Conservation (phyloP, 2,797 vertebrate genomes). For the Smutsia temminckii region DNA sequence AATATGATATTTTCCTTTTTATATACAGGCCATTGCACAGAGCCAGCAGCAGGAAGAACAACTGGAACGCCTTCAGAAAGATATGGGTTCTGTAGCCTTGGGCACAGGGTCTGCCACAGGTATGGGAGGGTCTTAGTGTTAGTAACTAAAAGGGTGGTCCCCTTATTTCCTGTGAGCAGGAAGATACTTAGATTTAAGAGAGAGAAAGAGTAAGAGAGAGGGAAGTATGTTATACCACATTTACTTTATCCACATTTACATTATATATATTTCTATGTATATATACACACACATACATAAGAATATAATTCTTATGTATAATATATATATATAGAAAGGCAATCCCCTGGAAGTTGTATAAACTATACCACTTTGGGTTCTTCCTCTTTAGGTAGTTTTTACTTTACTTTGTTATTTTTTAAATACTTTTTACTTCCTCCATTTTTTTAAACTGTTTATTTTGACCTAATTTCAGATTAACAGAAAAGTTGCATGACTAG, state of each 20-base stretch:
- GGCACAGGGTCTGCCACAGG: constrained; percentile 83
- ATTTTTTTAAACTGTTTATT: background rate
- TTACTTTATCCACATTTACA: background rate
- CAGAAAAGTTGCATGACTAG: background rate
- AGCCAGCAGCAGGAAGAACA: constrained; percentile 91
- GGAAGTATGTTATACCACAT: background rate
- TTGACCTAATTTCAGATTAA: constrained; percentile 8
- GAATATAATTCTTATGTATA: background rate
- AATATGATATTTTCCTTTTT: constrained; percentile 7
- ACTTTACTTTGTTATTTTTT: background rate
- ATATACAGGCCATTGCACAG: constrained; percentile 87
- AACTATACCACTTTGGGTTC: background rate
- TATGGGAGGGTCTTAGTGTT: constrained; percentile 64
- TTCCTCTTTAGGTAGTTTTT: background rate
- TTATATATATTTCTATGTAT: background rate
- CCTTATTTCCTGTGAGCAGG: background rate
- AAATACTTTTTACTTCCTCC: background rate
- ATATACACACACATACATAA: no score
- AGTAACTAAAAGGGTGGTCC: background rate
- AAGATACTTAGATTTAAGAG: background rate
- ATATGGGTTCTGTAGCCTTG: constrained; percentile 90
- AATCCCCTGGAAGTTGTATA: background rate
- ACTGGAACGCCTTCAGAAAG: constrained; percentile 90
- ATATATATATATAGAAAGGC: background rate
- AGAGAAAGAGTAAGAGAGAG: background rate